A percentile compares a stretch with the other conserved stretches of the same genome.
phyloP scores from a whole-genome alignment of 2,797 vertebrate genomes.

The Sphaeramia orbicularis region DNA sequence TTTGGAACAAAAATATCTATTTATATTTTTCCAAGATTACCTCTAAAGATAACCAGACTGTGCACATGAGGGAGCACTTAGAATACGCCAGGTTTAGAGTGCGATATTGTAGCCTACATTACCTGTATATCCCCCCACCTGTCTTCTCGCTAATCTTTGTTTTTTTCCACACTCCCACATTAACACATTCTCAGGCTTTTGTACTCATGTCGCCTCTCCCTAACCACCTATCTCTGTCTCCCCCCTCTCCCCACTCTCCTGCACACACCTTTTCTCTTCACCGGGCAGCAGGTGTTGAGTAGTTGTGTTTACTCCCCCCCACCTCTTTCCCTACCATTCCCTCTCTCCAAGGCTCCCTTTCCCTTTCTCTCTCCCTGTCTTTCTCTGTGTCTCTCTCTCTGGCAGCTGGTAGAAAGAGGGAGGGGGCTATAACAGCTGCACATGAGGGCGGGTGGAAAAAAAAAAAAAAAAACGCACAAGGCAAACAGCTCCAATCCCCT shows the following conservation, averaged over 20 bases:
- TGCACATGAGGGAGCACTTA: conserved; percentile 66
- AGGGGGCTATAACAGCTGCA: conserved; percentile 89
- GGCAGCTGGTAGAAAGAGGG: conserved; percentile 88
- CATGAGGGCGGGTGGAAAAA: conserved; percentile 80
- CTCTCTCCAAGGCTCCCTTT: conserved; percentile 61
- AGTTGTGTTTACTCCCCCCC: conserved; percentile 82
- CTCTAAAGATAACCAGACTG: conserved; percentile 59
- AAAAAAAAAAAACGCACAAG: conserved; percentile 72
- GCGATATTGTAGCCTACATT: conserved; percentile 64
- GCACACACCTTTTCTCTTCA: conserved; percentile 85
- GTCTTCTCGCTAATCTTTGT: conserved; percentile 48
- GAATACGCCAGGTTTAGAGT: conserved; percentile 47
- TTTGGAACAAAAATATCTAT: conserved; percentile 61
- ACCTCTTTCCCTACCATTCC: conserved; percentile 51
- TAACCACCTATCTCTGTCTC: conserved; percentile 62
- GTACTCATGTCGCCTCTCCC: conserved; percentile 66
- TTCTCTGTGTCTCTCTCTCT: conserved; percentile 62
- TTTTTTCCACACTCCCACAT: conserved; percentile 66
- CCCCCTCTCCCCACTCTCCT: conserved; percentile 13
- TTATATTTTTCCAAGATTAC: conserved; percentile 68
- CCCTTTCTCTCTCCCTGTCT: conserved; percentile 47
- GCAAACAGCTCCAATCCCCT: conserved; percentile 84
- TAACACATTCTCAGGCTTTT: conserved; percentile 74
- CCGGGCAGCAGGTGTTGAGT: conserved; percentile 88
- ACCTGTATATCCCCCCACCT: conserved; percentile 73